Conservation (phyloP, 2,888 invertebrate genomes). For the Hydroisotoma schaefferi region DNA sequence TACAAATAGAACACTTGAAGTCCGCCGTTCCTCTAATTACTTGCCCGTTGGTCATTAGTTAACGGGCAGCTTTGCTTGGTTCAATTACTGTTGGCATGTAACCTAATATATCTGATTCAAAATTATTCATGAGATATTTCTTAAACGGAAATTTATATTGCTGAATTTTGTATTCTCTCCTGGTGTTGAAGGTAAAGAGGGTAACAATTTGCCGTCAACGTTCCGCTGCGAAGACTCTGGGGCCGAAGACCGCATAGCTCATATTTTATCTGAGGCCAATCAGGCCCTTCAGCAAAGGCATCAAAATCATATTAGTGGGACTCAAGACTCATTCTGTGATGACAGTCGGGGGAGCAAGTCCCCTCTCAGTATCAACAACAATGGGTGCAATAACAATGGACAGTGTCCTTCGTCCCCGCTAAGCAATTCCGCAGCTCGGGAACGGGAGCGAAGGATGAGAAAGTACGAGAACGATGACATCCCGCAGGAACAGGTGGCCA, state of each 20-base stretch:
- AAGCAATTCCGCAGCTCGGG: constrained; percentile 65
- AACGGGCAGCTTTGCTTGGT: no score
- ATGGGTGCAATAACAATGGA: constrained; percentile 46
- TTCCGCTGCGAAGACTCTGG: constrained; percentile 65
- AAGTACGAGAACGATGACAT: constrained; percentile 92
- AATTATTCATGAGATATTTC: neutral
- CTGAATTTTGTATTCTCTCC: constrained; percentile 39
- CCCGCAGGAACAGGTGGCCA: constrained; percentile 90
- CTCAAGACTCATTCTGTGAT: constrained; percentile 47
- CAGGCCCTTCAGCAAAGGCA: constrained; percentile 63
- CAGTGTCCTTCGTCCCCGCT: constrained; percentile 79
- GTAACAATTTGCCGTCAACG: constrained; percentile 66
- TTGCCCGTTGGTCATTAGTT: no score
- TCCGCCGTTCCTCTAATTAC: no score
- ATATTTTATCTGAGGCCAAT: constrained; percentile 88
- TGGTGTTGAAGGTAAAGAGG: constrained; percentile 68
- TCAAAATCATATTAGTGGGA: constrained; percentile 40
- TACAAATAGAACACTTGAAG: no score
- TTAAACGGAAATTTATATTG: constrained; percentile 39
- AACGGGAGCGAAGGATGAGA: constrained; percentile 69
- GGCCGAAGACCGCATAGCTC: constrained; percentile 87
- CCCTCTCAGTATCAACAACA: constrained; percentile 38
- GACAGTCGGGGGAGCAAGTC: constrained; percentile 48
- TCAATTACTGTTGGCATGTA: no score
- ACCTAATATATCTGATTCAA: neutral